Conservation (phyloP, 2,888 invertebrate genomes). For the Suillia variegata region DNA sequence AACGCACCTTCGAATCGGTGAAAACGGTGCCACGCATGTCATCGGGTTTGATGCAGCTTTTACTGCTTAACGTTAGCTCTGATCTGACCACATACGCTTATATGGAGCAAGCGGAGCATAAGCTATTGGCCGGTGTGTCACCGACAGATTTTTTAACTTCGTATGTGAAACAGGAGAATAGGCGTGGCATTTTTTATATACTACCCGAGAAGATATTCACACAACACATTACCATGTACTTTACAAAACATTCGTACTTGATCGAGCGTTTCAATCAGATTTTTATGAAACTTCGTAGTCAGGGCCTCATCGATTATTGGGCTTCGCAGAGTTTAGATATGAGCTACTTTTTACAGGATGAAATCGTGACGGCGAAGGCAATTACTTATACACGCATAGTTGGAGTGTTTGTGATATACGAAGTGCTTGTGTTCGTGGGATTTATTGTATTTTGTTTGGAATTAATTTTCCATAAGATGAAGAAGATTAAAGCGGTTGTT, state of each 20-base stretch:
- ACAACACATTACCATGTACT: conserved; percentile 38
- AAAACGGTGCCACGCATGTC: conserved; percentile 20
- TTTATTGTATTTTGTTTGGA: neutral
- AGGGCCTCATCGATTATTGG: neutral
- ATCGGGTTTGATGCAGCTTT: conserved; percentile 19
- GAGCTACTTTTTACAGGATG: neutral
- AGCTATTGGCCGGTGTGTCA: conserved; percentile 19
- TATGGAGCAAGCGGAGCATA: neutral
- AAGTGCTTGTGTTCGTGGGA: neutral
- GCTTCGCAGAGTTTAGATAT: neutral
- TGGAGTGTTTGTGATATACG: neutral
- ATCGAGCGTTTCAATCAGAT: conserved; percentile 33
- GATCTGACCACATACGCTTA: conserved; percentile 7
- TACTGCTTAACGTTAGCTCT: conserved; percentile 24
- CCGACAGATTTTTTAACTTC: conserved; percentile 33
- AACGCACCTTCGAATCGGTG: conserved; percentile 24
- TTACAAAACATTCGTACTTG: conserved; percentile 38
- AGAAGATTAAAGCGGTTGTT: too few species aligned
- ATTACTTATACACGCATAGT: neutral
- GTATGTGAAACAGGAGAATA: conserved; percentile 22
- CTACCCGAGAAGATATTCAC: conserved; percentile 34
- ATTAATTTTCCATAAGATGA: too few species aligned
- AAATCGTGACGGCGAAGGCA: too few species aligned
- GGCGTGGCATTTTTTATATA: conserved; percentile 28
- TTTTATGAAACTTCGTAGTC: conserved; percentile 6